phyloP scores from a whole-genome alignment of 2,888 invertebrate species.

The Pantelozetes paolii region DNA sequence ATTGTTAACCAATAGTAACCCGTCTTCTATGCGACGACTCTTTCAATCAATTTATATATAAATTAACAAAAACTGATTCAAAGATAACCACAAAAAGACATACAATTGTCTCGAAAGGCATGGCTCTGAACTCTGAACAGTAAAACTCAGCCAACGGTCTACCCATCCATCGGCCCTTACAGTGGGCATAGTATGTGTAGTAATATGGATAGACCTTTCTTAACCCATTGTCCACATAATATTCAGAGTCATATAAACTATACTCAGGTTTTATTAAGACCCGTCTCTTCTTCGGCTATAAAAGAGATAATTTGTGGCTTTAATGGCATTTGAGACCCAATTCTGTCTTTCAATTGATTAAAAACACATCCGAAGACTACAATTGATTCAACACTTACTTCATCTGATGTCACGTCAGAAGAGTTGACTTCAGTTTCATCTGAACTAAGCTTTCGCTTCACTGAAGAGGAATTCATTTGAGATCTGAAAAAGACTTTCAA shows the following conservation, averaged over 20 bases:
- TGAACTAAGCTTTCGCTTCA: background rate
- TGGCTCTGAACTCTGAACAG: slow-evolving; percentile 86
- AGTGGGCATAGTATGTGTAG: slow-evolving; percentile 92
- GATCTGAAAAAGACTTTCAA: background rate
- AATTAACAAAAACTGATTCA: too few species aligned
- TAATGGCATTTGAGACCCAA: too few species aligned
- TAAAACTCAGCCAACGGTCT: slow-evolving; percentile 88
- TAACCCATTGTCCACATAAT: slow-evolving; percentile 90
- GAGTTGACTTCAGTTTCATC: background rate
- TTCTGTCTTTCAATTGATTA: background rate
- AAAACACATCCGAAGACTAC: too few species aligned
- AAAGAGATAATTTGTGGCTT: too few species aligned
- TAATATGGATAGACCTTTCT: slow-evolving; percentile 95
- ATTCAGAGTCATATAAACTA: slow-evolving; percentile 70
- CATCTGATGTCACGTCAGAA: background rate
- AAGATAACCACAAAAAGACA: too few species aligned
- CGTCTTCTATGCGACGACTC: slow-evolving; percentile 43
- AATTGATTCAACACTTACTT: too few species aligned
- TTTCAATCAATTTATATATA: background rate
- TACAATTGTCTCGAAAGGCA: slow-evolving; percentile 81
- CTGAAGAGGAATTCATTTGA: background rate
- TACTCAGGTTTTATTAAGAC: background rate
- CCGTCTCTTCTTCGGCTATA: background rate
- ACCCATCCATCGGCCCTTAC: slow-evolving; percentile 93
- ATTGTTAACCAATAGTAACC: slow-evolving; percentile 46